Evolutionary conservation across 1,140 invertebrate species (phyloP).

Genomic region (Limonius californicus): DNA sequence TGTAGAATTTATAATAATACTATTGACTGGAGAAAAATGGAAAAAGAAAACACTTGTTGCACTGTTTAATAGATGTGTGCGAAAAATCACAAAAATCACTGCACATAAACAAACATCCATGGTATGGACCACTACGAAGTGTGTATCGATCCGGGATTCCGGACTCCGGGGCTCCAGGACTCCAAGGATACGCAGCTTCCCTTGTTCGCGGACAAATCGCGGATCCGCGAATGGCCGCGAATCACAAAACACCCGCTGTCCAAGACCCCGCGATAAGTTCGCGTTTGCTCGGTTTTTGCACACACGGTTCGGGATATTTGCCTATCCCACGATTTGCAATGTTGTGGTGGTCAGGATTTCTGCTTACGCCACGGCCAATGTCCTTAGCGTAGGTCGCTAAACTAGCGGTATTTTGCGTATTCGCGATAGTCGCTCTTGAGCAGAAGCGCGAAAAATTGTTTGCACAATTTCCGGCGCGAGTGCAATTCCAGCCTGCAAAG

Average conservation of each 20-base stretch:
- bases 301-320: slow-evolving; percentile 30
- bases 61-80: neutral
- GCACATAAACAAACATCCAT: no score
- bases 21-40: no score
- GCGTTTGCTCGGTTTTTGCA: slow-evolving; percentile 35
- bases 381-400: slow-evolving; percentile 43
- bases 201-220: slow-evolving; percentile 19
- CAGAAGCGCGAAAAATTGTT: no score
- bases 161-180: neutral
- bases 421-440: neutral
- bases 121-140: no score
- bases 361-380: slow-evolving; percentile 37
- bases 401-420: slow-evolving; percentile 16
- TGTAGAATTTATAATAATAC: no score
- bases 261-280: slow-evolving; percentile 20
- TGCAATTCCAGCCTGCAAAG: no score
- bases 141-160: neutral
- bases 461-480: no score
- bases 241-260: slow-evolving; percentile 14
- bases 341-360: slow-evolving; percentile 43
- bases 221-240: slow-evolving; percentile 28
- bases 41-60: no score
- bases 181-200: slow-evolving; percentile 10
- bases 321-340: slow-evolving; percentile 37
- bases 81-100: neutral